A percentile compares a stretch with the other conserved stretches of the same genome.
These are phyloP conservation scores for Astreopora myriophthalma DNA, from an alignment of 64 coral and sea anemone genomes.

Conservation along the genomic window DNA sequence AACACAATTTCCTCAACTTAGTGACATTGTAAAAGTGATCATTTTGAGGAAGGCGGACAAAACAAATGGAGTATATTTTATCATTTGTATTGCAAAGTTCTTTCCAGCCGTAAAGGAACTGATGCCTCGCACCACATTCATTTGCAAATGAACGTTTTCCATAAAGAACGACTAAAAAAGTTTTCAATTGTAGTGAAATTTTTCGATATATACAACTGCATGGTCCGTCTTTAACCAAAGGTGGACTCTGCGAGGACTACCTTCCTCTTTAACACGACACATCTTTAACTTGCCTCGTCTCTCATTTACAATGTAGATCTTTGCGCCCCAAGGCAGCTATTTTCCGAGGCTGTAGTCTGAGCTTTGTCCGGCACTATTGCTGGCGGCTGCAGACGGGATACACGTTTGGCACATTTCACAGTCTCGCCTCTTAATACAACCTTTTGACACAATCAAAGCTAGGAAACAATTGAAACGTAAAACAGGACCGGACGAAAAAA, in stretches of 20 bases:
- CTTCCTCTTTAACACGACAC: neutral
- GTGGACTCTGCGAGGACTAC: neutral
- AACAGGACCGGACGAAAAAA: neutral
- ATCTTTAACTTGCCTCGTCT: neutral
- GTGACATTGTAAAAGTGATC: neutral
- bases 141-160: too few species aligned
- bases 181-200: too few species aligned
- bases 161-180: neutral
- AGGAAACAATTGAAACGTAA: neutral
- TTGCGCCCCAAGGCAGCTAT: neutral
- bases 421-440: too few species aligned
- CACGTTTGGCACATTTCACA: too few species aligned
- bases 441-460: too few species aligned
- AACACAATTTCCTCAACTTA: neutral
- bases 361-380: too few species aligned
- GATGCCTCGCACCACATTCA: too few species aligned
- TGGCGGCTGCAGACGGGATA: too few species aligned
- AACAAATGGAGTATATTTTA: neutral
- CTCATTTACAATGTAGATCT: neutral
- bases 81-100: too few species aligned
- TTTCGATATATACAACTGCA: neutral
- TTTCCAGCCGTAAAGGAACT: too few species aligned
- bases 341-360: too few species aligned
- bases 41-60: neutral
- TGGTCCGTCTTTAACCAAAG: neutral